These are phyloP conservation scores for Smithornis capensis DNA, from an alignment of 2,113 vertebrate species.

Conservation along the genomic window DNA sequence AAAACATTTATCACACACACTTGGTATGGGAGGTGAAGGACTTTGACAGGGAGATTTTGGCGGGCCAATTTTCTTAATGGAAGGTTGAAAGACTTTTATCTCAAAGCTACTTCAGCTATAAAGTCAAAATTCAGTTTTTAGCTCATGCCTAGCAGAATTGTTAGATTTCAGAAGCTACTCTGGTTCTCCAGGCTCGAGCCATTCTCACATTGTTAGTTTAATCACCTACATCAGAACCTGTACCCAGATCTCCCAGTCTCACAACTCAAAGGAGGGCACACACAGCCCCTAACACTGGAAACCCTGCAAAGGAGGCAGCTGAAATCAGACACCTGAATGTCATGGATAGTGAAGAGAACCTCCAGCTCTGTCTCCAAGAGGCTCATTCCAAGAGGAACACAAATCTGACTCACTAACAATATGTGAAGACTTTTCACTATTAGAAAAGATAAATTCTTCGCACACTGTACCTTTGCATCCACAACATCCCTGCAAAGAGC, in stretches of 20 bases:
- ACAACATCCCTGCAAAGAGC: neutral
- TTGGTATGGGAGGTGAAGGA: neutral
- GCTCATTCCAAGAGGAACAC: fast-evolving
- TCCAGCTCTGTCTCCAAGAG: fast-evolving
- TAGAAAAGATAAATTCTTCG: neutral
- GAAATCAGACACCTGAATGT: neutral
- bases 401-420: neutral
- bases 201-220: neutral
- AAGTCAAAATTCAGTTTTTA: neutral
- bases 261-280: neutral
- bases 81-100: neutral
- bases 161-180: neutral
- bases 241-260: neutral
- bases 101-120: neutral
- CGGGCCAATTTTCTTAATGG: neutral
- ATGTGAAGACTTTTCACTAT: neutral
- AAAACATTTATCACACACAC: neutral
- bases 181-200: neutral
- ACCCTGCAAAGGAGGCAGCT: neutral
- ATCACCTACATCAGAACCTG: neutral
- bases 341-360: neutral
- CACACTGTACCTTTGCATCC: neutral
- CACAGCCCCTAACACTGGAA: neutral
- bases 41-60: neutral
- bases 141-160: neutral